Evolutionary conservation across 2,113 vertebrate genomes (phyloP), one percentile per base, ranked within the genome.

Genomic region (Anarrhichthys ocellatus): DNA sequence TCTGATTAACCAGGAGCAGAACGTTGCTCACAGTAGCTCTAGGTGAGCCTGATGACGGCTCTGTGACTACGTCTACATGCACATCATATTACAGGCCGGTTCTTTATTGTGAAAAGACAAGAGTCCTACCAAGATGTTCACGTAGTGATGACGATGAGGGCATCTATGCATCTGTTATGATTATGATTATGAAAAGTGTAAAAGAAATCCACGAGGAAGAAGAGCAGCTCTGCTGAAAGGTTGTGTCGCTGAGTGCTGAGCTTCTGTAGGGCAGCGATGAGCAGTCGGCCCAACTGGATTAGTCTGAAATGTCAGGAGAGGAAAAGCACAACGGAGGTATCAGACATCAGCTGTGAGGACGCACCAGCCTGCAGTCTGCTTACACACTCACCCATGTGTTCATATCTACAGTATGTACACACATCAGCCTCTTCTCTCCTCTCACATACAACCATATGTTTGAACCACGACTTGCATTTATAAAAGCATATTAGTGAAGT

Each of bases 241-340:
- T 62, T 76, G 73, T 71, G 76, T 81, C 61, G 67, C 44, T 50
- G 82, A 87, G 76, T 29, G 32, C 48, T 10, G 81, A 72, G 22
- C 44, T 78, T 83, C 90, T 88, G 70, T 63, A 64, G 88, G 92
- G 83, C 82, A 82, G 76, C 13, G 68, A 90, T 86, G 90, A 90
- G 91, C 85, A 88, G 74, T 73, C 84, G 86, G 86, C 81, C 72
- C 56, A 85, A 90, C 76, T 61, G 73, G 76, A 93, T 90, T 85
- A 89, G 82, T 80, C 44, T 56, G 85, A 93, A 89, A 92, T 92
- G 88, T 91, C 92, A 92, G 71, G 72, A 84, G 80, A 83, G 80
- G 71, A 82, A 87, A 85, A 86, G 74, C 76, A 72, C 44, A 87
- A 80, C 69, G 83, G 84, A 91, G 70, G 85, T 66, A 83, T 87